These are phyloP conservation scores for Temnothorax longispinosus DNA, from an alignment of 1,140 invertebrate genomes.

Conservation along the genomic window DNA sequence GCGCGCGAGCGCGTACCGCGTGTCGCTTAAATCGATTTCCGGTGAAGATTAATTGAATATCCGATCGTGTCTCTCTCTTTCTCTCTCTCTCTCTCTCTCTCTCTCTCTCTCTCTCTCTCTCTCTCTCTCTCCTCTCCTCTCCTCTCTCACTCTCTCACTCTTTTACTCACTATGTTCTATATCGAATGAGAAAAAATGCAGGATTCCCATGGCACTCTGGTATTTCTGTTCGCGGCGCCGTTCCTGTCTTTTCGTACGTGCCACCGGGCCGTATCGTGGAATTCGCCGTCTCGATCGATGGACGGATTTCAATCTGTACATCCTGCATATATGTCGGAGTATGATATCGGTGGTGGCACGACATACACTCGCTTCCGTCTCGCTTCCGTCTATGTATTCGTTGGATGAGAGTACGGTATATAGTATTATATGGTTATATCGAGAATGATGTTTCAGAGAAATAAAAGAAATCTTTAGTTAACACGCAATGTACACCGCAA, in stretches of 20 bases:
- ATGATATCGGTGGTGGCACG: slow-evolving; percentile 51
- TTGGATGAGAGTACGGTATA: slow-evolving; percentile 3
- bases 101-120: too few relatives aligned
- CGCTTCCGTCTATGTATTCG: slow-evolving; percentile 27
- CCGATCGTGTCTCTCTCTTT: slow-evolving; percentile 32
- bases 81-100: neutral
- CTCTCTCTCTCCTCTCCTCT: too few relatives aligned
- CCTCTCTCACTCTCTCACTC: slow-evolving; percentile 1
- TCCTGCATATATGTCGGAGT: slow-evolving; percentile 53
- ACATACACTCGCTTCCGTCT: neutral
- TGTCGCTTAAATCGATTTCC: slow-evolving; percentile 60
- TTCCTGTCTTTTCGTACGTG: slow-evolving; percentile 65
- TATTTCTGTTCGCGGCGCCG: slow-evolving; percentile 59
- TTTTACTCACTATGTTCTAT: slow-evolving; percentile 19
- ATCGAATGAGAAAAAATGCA: slow-evolving; percentile 69
- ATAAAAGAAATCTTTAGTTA: slow-evolving; percentile 17
- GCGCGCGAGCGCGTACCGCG: slow-evolving; percentile 33
- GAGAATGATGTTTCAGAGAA: neutral
- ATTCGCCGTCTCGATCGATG: slow-evolving; percentile 72
- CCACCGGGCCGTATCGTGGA: slow-evolving; percentile 64
- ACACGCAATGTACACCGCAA: neutral
- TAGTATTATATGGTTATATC: slow-evolving; percentile 1
- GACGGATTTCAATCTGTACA: slow-evolving; percentile 73
- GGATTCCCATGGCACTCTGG: slow-evolving; percentile 64
- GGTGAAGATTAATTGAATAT: slow-evolving; percentile 70